Evolutionary conservation across 2,113 vertebrate species (phyloP), one percentile per base, ranked within the genome.

Genomic region (Pseudopodoces humilis): DNA sequence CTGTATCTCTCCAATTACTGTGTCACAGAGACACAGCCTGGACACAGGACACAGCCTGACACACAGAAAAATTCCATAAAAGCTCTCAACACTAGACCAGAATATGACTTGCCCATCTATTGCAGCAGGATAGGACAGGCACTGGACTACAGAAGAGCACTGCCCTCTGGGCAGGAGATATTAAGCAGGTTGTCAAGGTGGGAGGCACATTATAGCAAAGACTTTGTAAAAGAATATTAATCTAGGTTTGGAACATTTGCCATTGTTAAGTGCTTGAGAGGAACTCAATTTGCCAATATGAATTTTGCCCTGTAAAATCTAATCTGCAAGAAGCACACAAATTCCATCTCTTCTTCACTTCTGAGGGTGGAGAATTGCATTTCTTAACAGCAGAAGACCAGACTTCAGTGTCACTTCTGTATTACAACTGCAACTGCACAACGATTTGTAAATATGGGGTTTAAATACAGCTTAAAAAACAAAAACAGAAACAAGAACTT

Each of bases 41-140:
- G 81, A 56, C 39, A 65, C 31, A 39, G 27, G 83, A 72, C 30
- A 60, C 25, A 60, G 23, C 18, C 37, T 47, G 37, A 43, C 25
- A 88, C 31, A 55, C 7, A 35, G 11, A 41, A 64, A 28, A 75
- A 70, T 21, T 12, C 39, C 52, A 58, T 33, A 19, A 67, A 91
- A 81, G 8, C 25, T 81, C 52, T 63, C 70, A 47, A 6, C 43
- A 27, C 19, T 39, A 44, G 15, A 35, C 9, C 15, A 25, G 33
- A 1, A 3, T 2, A 12, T 21, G 37, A 41, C 37, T 44, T 75
- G 19, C 6, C 47, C 2, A 4, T 24, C 41, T 75, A 3, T 0
- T 41, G 19, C 50, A 78, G 30, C 1, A n/a, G 15, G 23, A 43
- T 23, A 31, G 41, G 56, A 17, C 10, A 30, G 15, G 6, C 58